Evolutionary conservation across 2,888 invertebrate species (phyloP), one percentile per base, ranked within the genome.

Genomic region (Phalera bucephala): DNA sequence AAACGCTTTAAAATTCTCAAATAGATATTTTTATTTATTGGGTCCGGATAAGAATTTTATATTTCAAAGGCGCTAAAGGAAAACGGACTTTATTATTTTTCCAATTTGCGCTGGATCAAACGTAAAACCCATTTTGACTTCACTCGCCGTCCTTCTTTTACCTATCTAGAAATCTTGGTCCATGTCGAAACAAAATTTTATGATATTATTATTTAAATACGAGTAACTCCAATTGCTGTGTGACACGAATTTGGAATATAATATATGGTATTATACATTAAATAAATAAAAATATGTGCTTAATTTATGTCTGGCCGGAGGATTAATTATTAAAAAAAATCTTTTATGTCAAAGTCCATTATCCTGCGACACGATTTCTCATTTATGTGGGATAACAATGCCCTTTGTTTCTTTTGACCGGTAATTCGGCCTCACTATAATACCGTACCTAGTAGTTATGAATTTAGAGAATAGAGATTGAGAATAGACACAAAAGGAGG

Each of bases 71-170:
- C 20, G 36, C 27, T 26, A 44, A 22, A 48, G 42, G 40, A 50
- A 52, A 51, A 46, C 36, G 49, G 48, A 48, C 32, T 32, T 29
- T 55, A 43, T 56, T 61, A 64, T 64, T 63, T 63, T 69, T 68
- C 65, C 68, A 72, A 72, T 72, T 74, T 72, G 55, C 58, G 55
- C 40, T 54, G 67, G 65, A 71, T 72, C 65, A 69, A 63, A 65
- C 46, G 52, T 58, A 61, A 62, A 61, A 49, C 49, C 56, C 40
- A 60, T 38, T 60, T 64, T 60, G 55, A 52, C 51, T 54, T 55
- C 58, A 54, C 52, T 52, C 31, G 25, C 27, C 14, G 37, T 45
- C 27, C 39, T 43, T 46, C 41, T 35, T 34, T 36, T 41, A 42
- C 36, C 37, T 49, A 33, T 43, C 38, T 31, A 37, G 34, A 37